Conservation (phyloP, 2,113 vertebrate species). For the Aplodontia rufa region DNA sequence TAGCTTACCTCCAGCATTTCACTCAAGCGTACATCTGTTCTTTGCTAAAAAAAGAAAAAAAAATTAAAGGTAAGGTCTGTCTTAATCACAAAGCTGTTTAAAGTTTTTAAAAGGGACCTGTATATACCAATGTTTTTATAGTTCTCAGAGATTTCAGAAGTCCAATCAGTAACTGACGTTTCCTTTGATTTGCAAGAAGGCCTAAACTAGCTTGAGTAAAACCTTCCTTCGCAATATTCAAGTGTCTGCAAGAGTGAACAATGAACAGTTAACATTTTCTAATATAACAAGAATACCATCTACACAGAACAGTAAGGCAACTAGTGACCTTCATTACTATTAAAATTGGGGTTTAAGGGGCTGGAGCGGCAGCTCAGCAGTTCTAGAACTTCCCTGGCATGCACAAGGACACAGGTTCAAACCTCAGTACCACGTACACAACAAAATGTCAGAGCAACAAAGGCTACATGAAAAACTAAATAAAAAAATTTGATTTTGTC, state of each 20-base stretch:
- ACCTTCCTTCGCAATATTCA: slow-evolving; percentile 94
- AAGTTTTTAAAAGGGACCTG: slow-evolving; percentile 12
- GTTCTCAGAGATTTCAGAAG: slow-evolving; percentile 97
- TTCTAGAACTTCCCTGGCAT: too few species aligned
- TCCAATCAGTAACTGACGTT: slow-evolving; percentile 94
- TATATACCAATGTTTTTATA: slow-evolving; percentile 97
- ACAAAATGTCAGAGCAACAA: too few species aligned
- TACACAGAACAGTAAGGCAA: neutral
- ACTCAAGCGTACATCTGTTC: slow-evolving; percentile 97
- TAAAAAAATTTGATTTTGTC: too few species aligned
- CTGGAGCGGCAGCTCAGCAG: too few species aligned
- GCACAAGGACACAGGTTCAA: too few species aligned
- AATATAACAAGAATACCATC: neutral
- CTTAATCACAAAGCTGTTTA: slow-evolving; percentile 42
- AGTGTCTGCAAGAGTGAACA: slow-evolving; percentile 87
- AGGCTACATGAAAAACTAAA: too few species aligned
- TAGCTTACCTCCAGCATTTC: slow-evolving; percentile 97
- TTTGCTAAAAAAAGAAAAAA: slow-evolving; percentile 91
- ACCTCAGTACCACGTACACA: too few species aligned
- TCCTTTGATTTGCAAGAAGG: slow-evolving; percentile 96
- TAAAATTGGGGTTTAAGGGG: neutral
- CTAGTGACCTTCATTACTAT: neutral
- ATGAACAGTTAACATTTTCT: slow-evolving; percentile 16
- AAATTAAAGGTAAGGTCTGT: slow-evolving; percentile 28
- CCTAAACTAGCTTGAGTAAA: slow-evolving; percentile 98